Evolutionary conservation across 2,888 invertebrate genomes (phyloP).

Genomic region (Atherix ibis): DNA sequence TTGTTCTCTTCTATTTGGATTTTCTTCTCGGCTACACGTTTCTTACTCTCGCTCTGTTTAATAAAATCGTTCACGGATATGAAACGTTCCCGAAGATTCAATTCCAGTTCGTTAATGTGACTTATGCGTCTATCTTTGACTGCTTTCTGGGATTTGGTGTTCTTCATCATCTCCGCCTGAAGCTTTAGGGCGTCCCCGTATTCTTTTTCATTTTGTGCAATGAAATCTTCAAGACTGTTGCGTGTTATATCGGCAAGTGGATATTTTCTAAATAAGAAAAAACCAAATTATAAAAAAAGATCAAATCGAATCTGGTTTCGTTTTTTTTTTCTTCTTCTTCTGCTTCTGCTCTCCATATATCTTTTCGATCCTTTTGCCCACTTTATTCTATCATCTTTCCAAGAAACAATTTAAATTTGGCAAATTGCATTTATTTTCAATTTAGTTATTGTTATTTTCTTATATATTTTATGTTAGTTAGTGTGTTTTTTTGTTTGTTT

Average conservation of each 20-base stretch:
- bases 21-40: constrained; percentile 20
- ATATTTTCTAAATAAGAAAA: constrained; percentile 19
- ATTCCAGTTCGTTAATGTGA: constrained; percentile 22
- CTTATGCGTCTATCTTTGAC: constrained; percentile 21
- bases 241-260: constrained; percentile 30
- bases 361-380: too few species aligned
- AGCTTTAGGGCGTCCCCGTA: constrained; percentile 21
- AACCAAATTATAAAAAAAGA: background rate
- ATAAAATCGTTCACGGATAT: constrained; percentile 28
- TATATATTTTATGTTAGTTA: too few species aligned
- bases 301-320: too few species aligned
- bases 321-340: too few species aligned
- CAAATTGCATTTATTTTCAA: too few species aligned
- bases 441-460: too few species aligned
- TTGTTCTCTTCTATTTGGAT: constrained; percentile 19
- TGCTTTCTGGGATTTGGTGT: constrained; percentile 19
- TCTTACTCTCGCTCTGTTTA: constrained; percentile 27
- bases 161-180: constrained; percentile 23
- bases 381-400: too few species aligned
- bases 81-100: constrained; percentile 23
- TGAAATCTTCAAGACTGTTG: constrained; percentile 25
- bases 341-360: too few species aligned
- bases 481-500: too few species aligned
- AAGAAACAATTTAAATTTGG: too few species aligned
- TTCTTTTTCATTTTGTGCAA: constrained; percentile 26